Conservation (phyloP, 2,113 vertebrate genomes). For the Edolisoma coerulescens region DNA sequence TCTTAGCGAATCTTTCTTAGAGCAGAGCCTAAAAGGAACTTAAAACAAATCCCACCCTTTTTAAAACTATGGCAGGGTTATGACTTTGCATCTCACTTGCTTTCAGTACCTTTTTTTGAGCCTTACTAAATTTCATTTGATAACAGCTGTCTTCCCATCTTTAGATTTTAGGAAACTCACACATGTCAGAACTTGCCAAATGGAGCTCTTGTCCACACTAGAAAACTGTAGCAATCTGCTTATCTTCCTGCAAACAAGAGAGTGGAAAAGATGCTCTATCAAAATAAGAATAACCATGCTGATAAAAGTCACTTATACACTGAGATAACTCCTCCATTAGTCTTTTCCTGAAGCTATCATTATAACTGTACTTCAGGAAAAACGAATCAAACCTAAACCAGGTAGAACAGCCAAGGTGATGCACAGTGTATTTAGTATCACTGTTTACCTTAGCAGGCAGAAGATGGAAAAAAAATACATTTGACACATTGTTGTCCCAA, state of each 20-base stretch:
- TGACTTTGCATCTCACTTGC: not conserved
- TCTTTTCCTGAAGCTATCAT: not conserved
- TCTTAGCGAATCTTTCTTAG: not conserved
- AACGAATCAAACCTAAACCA: not conserved
- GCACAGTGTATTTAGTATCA: not conserved
- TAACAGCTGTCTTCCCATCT: not conserved
- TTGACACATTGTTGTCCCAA: not conserved
- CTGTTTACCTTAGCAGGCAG: not conserved
- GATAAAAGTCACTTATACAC: not conserved
- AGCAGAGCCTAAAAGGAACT: not conserved
- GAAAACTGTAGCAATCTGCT: not conserved
- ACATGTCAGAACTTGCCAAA: not conserved
- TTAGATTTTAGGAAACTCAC: not conserved
- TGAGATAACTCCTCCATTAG: not conserved
- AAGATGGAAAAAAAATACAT: not conserved
- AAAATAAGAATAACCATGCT: not conserved
- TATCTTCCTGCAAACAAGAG: not conserved
- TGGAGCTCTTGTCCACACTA: not conserved
- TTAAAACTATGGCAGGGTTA: not conserved
- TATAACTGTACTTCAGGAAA: not conserved
- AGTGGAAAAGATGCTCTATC: not conserved
- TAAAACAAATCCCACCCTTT: not conserved
- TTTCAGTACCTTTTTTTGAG: not conserved
- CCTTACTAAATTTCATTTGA: not conserved
- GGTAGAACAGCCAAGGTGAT: not conserved